A percentile compares a stretch with the other conserved stretches of the same genome.
Evolutionary conservation across 1,140 invertebrate species (phyloP).

Genomic region (Penaeus chinensis): DNA sequence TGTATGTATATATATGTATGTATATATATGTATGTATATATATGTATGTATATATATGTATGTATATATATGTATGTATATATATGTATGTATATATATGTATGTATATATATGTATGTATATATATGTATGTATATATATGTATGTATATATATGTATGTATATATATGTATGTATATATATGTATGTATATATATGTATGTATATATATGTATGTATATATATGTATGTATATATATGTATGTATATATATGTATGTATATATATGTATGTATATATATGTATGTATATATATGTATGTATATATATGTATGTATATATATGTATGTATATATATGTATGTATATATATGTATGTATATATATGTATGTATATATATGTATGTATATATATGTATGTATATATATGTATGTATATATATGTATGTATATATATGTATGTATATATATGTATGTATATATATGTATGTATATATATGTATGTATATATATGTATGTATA

Average conservation of each 20-base stretch:
- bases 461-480: constrained; percentile 10
- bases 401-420: constrained; percentile 10
- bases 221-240: constrained; percentile 1
- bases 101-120: constrained; percentile 2
- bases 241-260: constrained; percentile 13
- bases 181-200: constrained; percentile 10
- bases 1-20: neutral
- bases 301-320: constrained; percentile 15
- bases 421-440: constrained; percentile 1
- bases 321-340: constrained; percentile 2
- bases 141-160: constrained; percentile 7
- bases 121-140: constrained; percentile 10
- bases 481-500: constrained; percentile 8
- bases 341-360: constrained; percentile 5
- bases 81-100: constrained; percentile 10
- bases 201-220: constrained; percentile 7
- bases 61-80: constrained; percentile 5
- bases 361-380: constrained; percentile 13
- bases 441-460: constrained; percentile 5
- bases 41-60: constrained; percentile 1
- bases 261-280: constrained; percentile 6
- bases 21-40: constrained; percentile 18
- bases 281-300: neutral
- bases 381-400: constrained; percentile 1
- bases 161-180: constrained; percentile 1